Percentiles rank a stretch among this genome's conserved stretches.
Evolutionary conservation across 30 jellyfish, hydroid and myxozoan genomes (phyloP).

Genomic region (Chironex yamaguchii): DNA sequence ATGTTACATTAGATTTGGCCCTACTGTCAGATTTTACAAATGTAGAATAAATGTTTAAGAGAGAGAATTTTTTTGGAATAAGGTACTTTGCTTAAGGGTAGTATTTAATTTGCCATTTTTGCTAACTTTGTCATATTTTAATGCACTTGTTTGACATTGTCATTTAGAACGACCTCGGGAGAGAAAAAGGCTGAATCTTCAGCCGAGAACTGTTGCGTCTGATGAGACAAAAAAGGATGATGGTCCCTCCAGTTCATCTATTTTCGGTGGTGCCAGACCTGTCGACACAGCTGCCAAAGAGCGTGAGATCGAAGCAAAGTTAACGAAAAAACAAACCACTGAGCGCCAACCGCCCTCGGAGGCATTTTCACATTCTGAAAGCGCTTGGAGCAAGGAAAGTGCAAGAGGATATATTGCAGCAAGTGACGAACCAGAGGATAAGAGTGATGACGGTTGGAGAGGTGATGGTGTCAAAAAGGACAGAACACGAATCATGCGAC

Average conservation of each 20-base stretch:
- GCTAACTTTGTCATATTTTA: too few relatives aligned
- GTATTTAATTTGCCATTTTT: too few relatives aligned
- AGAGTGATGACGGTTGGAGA: constrained; percentile 57
- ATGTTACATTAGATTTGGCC: too few relatives aligned
- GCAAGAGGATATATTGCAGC: background rate
- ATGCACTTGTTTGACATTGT: background rate
- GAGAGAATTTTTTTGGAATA: too few relatives aligned
- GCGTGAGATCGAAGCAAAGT: constrained; percentile 77
- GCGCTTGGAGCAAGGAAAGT: background rate
- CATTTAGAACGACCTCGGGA: constrained; percentile 70
- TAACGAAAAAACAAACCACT: background rate
- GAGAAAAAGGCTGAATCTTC: constrained; percentile 84
- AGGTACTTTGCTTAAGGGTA: too few relatives aligned
- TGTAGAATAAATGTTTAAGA: too few relatives aligned
- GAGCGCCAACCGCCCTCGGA: constrained; percentile 13
- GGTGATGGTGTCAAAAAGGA: constrained; percentile 59
- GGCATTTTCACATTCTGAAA: background rate
- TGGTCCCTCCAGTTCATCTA: constrained; percentile 57
- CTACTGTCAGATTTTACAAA: too few relatives aligned
- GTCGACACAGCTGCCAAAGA: constrained; percentile 95
- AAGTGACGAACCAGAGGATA: constrained; percentile 10
- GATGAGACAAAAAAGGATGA: constrained; percentile 16
- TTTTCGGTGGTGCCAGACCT: constrained; percentile 98
- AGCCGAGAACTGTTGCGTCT: constrained; percentile 78
- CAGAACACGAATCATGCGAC: constrained; percentile 67